Percentiles rank a stretch among this genome's conserved stretches.
Evolutionary conservation across 2,113 vertebrate genomes (phyloP).

Genomic region (Cochlearius cochlearius): DNA sequence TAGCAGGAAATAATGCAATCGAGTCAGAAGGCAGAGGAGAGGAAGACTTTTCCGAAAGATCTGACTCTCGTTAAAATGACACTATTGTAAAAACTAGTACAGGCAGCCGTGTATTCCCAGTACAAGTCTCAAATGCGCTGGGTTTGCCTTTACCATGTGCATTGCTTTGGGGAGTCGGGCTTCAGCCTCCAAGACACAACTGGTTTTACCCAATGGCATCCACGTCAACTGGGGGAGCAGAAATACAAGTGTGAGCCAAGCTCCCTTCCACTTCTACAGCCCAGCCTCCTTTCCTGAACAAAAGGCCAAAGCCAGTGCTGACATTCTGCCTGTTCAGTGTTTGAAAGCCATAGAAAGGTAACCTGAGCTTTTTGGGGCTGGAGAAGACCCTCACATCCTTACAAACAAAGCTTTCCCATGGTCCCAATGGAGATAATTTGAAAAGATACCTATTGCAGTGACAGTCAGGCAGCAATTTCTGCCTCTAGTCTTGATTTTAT

Average conservation of each 20-base stretch:
- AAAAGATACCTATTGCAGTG: not conserved
- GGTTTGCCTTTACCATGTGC: not conserved
- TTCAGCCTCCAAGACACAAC: not conserved
- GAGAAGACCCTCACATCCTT: not conserved
- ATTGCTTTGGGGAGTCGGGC: not conserved
- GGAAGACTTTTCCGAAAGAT: not conserved
- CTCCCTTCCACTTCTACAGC: not conserved
- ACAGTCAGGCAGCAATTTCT: not conserved
- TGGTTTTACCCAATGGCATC: not conserved
- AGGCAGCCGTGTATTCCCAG: too few species aligned
- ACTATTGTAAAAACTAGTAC: not conserved
- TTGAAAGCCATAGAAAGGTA: not conserved
- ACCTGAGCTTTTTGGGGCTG: not conserved
- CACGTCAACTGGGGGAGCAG: not conserved
- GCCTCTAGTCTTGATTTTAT: not conserved
- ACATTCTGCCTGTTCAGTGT: not conserved
- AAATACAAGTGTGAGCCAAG: not conserved
- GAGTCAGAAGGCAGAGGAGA: not conserved
- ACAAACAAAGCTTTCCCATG: too few species aligned
- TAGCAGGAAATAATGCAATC: not conserved
- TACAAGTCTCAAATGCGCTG: accelerated
- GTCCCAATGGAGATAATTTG: not conserved
- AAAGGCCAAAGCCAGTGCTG: not conserved
- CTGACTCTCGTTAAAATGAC: not conserved
- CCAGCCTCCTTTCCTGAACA: not conserved